phyloP scores from a whole-genome alignment of 2,888 invertebrate species.

The Thera britannica region DNA sequence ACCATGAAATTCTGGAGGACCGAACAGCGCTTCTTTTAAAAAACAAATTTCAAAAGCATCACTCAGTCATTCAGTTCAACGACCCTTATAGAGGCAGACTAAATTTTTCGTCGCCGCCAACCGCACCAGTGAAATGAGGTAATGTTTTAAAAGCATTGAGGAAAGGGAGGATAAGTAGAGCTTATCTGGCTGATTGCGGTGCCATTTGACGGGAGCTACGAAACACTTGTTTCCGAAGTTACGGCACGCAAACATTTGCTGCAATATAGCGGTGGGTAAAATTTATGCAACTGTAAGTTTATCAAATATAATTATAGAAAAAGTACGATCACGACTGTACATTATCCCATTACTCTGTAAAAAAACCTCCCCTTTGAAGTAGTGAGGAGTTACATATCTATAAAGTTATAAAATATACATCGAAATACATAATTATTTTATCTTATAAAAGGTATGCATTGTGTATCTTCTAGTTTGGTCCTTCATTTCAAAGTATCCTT shows the following conservation, averaged over 20 bases:
- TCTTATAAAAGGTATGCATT: no score
- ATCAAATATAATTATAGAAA: no score
- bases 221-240: not conserved
- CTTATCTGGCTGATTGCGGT: conserved; percentile 69
- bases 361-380: no score
- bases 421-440: no score
- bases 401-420: no score
- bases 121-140: conserved; percentile 50
- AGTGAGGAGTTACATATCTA: no score
- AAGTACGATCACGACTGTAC: no score
- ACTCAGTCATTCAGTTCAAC: conserved; percentile 37
- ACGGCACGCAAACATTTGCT: not conserved
- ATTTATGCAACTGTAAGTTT: not conserved
- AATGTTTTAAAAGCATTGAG: conserved; percentile 60
- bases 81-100: conserved; percentile 25
- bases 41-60: conserved; percentile 22
- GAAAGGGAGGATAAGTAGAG: conserved; percentile 52
- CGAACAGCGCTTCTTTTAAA: not conserved
- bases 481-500: no score
- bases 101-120: conserved; percentile 36
- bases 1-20: not conserved
- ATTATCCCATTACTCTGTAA: no score
- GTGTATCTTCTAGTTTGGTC: no score
- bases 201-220: conserved; percentile 41
- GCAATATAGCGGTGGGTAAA: not conserved